phyloP scores from a whole-genome alignment of 1,140 invertebrate species.

The Drosophila orena region DNA sequence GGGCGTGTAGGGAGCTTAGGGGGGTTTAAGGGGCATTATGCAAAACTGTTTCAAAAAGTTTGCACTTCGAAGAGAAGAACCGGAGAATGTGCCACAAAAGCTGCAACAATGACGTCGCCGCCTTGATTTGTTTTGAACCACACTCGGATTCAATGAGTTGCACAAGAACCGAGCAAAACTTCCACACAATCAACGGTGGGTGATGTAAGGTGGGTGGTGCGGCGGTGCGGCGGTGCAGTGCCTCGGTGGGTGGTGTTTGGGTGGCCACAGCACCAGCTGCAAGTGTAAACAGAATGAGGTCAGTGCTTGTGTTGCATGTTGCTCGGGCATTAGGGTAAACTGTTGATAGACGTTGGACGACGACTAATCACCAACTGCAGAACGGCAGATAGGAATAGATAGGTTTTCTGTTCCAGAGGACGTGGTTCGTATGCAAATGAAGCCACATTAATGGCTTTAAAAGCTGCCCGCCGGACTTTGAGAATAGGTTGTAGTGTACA shows the following conservation, averaged over 20 bases:
- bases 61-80: slow-evolving; percentile 16
- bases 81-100: slow-evolving; percentile 40
- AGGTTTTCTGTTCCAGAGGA: not conserved
- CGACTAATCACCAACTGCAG: slow-evolving; percentile 73
- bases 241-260: slow-evolving; percentile 1
- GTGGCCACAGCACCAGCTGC: slow-evolving; percentile 68
- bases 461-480: slow-evolving; percentile 16
- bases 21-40: slow-evolving; percentile 26
- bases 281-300: slow-evolving; percentile 76
- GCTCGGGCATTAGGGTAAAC: slow-evolving; percentile 74
- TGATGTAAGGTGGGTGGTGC: not conserved
- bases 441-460: slow-evolving; percentile 73
- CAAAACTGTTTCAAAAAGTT: slow-evolving; percentile 52
- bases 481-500: slow-evolving; percentile 12
- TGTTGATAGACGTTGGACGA: slow-evolving; percentile 72
- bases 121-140: slow-evolving; percentile 58
- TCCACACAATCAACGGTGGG: slow-evolving; percentile 38
- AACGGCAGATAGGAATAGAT: slow-evolving; percentile 7
- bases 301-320: slow-evolving; percentile 76
- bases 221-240: not conserved
- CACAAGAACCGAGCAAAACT: slow-evolving; percentile 40
- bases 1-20: not conserved
- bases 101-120: slow-evolving; percentile 36
- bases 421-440: slow-evolving; percentile 64
- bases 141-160: slow-evolving; percentile 46